phyloP scores from a whole-genome alignment of 2,113 vertebrate species.

The Numenius arquata region DNA sequence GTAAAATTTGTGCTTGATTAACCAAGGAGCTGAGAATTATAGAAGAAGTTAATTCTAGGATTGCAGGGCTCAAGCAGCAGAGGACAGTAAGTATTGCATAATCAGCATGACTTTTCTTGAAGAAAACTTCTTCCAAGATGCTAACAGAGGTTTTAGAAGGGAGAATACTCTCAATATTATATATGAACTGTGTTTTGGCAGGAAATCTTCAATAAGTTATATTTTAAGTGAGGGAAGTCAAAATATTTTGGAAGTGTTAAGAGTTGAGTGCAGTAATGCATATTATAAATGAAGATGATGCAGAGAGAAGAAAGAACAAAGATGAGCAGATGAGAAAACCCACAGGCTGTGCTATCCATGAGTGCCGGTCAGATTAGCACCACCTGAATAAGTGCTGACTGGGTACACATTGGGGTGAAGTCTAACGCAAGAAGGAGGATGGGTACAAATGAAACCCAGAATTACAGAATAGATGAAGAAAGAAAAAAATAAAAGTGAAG shows the following conservation, averaged over 20 bases:
- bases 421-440: not conserved
- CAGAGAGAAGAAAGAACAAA: not conserved
- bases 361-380: not conserved
- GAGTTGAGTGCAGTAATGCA: not conserved
- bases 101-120: not conserved
- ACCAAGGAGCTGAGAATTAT: not conserved
- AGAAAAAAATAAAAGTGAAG: not conserved
- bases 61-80: not conserved
- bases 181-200: not conserved
- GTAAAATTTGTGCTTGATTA: not conserved
- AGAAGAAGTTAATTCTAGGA: not conserved
- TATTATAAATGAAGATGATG: not conserved
- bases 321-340: not conserved
- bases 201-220: not conserved
- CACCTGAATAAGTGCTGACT: not conserved
- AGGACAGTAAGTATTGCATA: not conserved
- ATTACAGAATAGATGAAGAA: not conserved
- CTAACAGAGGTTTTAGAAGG: not conserved
- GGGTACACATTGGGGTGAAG: not conserved
- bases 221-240: conserved; percentile 2
- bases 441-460: not conserved
- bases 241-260: conserved; percentile 49
- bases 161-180: not conserved
- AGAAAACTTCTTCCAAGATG: not conserved
- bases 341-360: not conserved